Evolutionary conservation across 2,888 invertebrate species (phyloP).

Genomic region (Drosophila gaucha): DNA sequence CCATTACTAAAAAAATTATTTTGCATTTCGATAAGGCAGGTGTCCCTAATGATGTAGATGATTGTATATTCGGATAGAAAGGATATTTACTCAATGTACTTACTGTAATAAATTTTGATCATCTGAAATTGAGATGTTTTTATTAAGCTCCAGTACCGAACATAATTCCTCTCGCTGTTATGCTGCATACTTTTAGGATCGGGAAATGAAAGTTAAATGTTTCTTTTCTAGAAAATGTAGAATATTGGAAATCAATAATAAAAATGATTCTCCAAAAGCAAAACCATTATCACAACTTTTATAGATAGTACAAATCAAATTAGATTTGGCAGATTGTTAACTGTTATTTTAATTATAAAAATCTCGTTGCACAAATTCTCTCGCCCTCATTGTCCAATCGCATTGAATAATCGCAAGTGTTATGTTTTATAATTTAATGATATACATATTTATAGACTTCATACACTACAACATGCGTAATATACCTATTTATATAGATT

Average conservation of each 20-base stretch:
- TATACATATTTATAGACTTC: conserved; percentile 63
- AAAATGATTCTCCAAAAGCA: not conserved
- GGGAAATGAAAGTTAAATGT: too few species aligned
- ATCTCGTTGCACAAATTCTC: not conserved
- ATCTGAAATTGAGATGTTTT: not conserved
- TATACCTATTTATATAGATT: conserved; percentile 44
- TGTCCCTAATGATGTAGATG: too few species aligned
- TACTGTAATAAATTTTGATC: not conserved
- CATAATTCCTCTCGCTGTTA: too few species aligned
- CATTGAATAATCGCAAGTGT: conserved; percentile 19
- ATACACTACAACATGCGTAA: conserved; percentile 59
- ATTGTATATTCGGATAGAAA: not conserved
- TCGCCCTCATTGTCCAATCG: conserved; percentile 1
- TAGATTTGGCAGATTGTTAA: not conserved
- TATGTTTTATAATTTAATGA: conserved; percentile 65
- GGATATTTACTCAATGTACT: not conserved
- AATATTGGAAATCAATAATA: too few species aligned
- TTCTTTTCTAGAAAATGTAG: too few species aligned
- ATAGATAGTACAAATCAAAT: not conserved
- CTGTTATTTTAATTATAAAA: conserved; percentile 12
- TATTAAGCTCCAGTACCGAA: too few species aligned
- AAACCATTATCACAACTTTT: not conserved
- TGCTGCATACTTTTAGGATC: not conserved
- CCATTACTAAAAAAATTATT: too few species aligned
- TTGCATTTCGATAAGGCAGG: too few species aligned